Base-by-base conservation (phyloP, 2,888 invertebrate species). In the Abrostola triplasia region DNA sequence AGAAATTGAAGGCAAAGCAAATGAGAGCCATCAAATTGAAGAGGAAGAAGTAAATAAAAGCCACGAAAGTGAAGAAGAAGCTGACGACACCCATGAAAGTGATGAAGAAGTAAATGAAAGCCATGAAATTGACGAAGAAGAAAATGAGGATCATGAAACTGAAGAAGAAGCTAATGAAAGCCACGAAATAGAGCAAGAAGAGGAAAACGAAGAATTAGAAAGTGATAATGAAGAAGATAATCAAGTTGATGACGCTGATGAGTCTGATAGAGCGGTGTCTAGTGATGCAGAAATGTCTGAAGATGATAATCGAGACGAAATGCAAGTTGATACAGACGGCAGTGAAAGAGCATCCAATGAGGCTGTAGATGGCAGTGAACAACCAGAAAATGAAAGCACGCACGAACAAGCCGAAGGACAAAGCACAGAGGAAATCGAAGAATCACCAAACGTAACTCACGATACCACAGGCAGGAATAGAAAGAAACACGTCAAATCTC, bases 401-500 rank as follows among this genome's bases (percentile, higher is more conserved):
- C 53, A 54, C 44, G 59, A 67, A 36, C 47, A 9, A n/a, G 62
- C 53, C 24, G 66, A 50, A 59, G 69, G 65, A 41, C 70, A 73
- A 47, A 73, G 60, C 36, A 66, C 62, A 40, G 64, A 79, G 40
- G 68, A 77, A 63, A 64, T 70, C 10, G 71, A 75, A 51, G 68
- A 68, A 73, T 80, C 81, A 8, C 79, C 82, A 0, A 82, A 88
- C 36, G 63, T 71, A 11, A 83, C 84, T 9, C 86, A 87, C 48
- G 84, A 89, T 48, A 88, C 87, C 10, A 89, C 87, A 6, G 86
- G 84, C 54, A 82, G 82, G 59, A 72, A 85, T 37, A 84, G 81
- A 70, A 81, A 82, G 41, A 87, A 85, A 49, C 2, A 55, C 10
- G 13, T 12, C 9, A 76, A 85, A 56, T 88, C 89, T 0, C 92